Evolutionary conservation across 2,797 vertebrate genomes (phyloP).

Genomic region (Scarus forsteni): DNA sequence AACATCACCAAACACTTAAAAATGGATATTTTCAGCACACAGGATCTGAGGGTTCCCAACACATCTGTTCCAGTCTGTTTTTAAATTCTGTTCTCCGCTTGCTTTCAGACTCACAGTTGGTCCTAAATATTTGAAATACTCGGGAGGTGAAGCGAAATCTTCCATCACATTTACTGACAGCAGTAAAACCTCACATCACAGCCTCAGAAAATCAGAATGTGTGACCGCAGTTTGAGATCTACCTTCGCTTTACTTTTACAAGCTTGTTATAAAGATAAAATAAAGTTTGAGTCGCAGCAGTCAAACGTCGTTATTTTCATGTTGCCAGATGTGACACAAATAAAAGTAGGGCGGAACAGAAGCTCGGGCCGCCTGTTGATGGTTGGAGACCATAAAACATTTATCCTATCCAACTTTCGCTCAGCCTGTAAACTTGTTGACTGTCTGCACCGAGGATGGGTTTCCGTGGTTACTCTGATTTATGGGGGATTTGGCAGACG

Average conservation of each 20-base stretch:
- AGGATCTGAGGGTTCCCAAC: not conserved
- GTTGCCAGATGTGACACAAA: constrained; percentile 4
- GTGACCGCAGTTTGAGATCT: not conserved
- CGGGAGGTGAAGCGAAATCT: not conserved
- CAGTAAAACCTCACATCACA: not conserved
- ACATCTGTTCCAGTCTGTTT: not conserved
- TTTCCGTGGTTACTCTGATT: constrained; percentile 55
- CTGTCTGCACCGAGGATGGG: not conserved
- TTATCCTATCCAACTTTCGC: constrained; percentile 9
- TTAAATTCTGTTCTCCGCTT: not conserved
- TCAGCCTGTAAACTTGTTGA: constrained; percentile 19
- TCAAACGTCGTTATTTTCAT: not conserved
- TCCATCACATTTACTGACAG: not conserved
- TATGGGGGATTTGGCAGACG: constrained; percentile 30
- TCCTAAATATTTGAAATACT: not conserved
- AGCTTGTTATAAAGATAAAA: not conserved
- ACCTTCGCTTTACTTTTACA: not conserved
- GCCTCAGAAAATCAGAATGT: not conserved
- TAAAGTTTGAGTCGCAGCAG: not conserved
- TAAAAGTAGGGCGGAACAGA: constrained; percentile 2
- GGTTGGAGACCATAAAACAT: constrained; percentile 10
- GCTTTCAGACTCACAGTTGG: not conserved
- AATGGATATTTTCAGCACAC: too few species aligned
- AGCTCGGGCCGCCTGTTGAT: not conserved
- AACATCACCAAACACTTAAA: too few species aligned